Conservation (phyloP, 2,113 vertebrate genomes). For the Elephas maximus region DNA sequence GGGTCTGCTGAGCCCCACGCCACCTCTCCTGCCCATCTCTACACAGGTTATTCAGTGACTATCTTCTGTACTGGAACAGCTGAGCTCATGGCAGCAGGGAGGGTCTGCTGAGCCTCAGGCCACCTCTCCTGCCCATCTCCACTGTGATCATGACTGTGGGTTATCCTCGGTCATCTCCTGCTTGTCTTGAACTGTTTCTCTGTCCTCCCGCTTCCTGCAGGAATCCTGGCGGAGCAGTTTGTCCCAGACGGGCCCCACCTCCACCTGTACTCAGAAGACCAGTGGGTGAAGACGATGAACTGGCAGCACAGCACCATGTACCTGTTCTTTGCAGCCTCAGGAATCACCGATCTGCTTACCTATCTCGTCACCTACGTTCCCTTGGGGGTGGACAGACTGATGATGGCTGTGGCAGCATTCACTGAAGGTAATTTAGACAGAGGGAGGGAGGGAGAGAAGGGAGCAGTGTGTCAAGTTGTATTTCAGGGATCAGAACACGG, state of each 20-base stretch:
- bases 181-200: fast-evolving
- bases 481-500: neutral
- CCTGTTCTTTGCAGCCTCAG: slow-evolving; percentile 94
- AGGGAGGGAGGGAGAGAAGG: neutral
- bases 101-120: fast-evolving
- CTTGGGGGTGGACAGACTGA: slow-evolving; percentile 91
- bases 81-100: neutral
- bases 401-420: slow-evolving; percentile 91
- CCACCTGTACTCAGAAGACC: slow-evolving; percentile 85
- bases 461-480: neutral
- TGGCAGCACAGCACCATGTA: slow-evolving; percentile 99
- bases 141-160: fast-evolving
- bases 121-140: neutral
- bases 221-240: slow-evolving; percentile 97
- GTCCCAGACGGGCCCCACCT: slow-evolving; percentile 95
- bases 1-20: fast-evolving
- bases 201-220: slow-evolving; percentile 84
- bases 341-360: slow-evolving; percentile 89
- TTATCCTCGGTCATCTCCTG: fast-evolving
- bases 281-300: slow-evolving; percentile 98
- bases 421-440: slow-evolving; percentile 92
- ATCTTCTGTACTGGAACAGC: neutral
- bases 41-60: neutral
- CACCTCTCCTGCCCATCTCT: no score
- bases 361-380: slow-evolving; percentile 84